These are phyloP conservation scores for Atherinomorus stipes DNA, from an alignment of 2,113 vertebrate species.

Conservation along the genomic window DNA sequence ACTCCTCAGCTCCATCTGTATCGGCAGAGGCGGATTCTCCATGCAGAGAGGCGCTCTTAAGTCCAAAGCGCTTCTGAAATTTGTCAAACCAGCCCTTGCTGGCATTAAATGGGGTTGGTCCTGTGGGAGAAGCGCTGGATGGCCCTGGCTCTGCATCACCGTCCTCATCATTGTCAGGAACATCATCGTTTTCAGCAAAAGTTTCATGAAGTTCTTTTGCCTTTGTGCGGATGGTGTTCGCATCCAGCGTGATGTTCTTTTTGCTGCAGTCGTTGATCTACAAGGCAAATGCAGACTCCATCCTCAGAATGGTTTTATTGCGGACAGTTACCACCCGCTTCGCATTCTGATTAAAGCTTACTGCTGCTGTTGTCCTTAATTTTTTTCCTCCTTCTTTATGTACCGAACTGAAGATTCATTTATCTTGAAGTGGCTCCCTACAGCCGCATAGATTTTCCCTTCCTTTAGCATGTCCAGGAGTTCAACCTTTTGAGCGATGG, in stretches of 20 bases:
- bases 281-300: slow-evolving; percentile 29
- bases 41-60: too few relatives aligned
- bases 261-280: slow-evolving; percentile 29
- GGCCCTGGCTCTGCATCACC: background rate
- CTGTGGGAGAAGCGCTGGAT: background rate
- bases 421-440: slow-evolving; percentile 20
- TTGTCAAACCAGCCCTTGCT: background rate
- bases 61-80: background rate
- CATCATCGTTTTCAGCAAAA: slow-evolving; percentile 6
- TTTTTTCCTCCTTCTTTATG: slow-evolving; percentile 27
- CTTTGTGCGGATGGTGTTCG: slow-evolving; percentile 21
- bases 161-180: background rate
- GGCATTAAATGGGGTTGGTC: background rate
- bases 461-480: slow-evolving; percentile 24
- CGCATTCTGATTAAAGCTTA: slow-evolving; percentile 13
- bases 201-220: slow-evolving; percentile 8
- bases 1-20: too few relatives aligned
- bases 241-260: slow-evolving; percentile 21
- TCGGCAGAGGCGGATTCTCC: too few relatives aligned
- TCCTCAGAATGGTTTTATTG: slow-evolving; percentile 22
- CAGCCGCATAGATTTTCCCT: slow-evolving; percentile 3
- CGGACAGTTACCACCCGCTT: slow-evolving; percentile 10
- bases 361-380: slow-evolving; percentile 19
- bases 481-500: too few relatives aligned
- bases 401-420: slow-evolving; percentile 20